Evolutionary conservation across 2,797 vertebrate genomes (phyloP).

Genomic region (Apodemus agrarius): DNA sequence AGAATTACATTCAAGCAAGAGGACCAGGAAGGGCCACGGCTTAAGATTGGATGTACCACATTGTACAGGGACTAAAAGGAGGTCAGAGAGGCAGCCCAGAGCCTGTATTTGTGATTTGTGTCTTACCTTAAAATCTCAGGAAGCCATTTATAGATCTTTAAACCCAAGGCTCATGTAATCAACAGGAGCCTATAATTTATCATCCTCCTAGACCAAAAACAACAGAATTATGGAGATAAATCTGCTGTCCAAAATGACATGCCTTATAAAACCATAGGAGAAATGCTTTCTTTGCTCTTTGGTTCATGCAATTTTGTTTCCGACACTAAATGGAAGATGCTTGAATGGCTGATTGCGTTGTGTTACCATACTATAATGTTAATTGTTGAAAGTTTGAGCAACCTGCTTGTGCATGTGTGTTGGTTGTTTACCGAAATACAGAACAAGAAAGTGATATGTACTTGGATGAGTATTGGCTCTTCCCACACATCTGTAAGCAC

Average conservation of each 20-base stretch:
- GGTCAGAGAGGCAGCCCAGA: not conserved
- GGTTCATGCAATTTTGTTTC: not conserved
- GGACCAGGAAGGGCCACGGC: not conserved
- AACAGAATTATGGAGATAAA: conserved; percentile 52
- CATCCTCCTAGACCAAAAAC: conserved; percentile 1
- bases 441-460: not conserved
- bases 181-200: conserved; percentile 1
- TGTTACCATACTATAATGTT: not conserved
- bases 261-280: not conserved
- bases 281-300: not conserved
- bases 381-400: not conserved
- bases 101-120: not conserved
- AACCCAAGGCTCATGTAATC: conserved; percentile 7
- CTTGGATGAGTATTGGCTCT: not conserved
- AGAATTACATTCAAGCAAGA: not conserved
- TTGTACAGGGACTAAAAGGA: not conserved
- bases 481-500: not conserved
- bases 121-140: conserved; percentile 22
- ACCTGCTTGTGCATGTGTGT: too few relatives aligned
- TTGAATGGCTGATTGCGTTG: not conserved
- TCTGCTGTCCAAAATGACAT: not conserved
- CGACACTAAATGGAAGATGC: not conserved
- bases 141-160: conserved; percentile 32
- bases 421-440: not conserved
- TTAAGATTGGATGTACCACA: not conserved